These are phyloP conservation scores for Lepidochrysops patricia DNA, from an alignment of 2,888 invertebrate genomes.

Conservation along the genomic window DNA sequence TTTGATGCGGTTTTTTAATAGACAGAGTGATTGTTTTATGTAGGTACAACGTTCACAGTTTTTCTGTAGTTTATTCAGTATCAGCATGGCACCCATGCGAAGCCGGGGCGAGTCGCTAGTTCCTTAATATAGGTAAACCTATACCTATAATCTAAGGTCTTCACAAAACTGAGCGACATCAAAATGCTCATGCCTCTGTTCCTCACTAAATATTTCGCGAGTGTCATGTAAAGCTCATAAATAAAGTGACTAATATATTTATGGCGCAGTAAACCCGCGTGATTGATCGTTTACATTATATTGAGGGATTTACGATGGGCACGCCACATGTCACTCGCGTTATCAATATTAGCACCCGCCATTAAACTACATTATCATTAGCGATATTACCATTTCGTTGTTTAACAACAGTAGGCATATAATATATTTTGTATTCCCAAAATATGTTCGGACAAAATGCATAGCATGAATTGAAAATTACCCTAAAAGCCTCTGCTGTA, in stretches of 20 bases:
- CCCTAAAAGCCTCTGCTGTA: no score
- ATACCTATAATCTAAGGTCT: no score
- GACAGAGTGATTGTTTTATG: no score
- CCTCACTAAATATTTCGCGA: background rate
- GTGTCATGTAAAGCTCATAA: background rate
- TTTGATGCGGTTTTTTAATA: no score
- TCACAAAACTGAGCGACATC: no score
- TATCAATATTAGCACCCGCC: background rate
- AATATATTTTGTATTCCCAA: background rate
- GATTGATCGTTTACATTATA: background rate
- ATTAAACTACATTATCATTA: slow-evolving; percentile 1
- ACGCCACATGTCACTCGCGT: background rate
- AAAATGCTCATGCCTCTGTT: background rate
- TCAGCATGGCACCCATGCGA: no score
- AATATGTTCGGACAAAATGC: no score
- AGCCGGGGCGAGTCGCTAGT: no score
- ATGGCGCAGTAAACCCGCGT: background rate
- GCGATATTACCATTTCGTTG: background rate
- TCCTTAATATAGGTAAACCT: no score
- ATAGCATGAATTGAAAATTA: no score
- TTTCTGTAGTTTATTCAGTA: no score
- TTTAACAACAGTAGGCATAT: background rate
- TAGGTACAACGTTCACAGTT: no score
- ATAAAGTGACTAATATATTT: background rate
- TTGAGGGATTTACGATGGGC: background rate